These are phyloP conservation scores for Pocillopora meandrina DNA, from an alignment of 92 coral and sea anemone genomes.

Conservation along the genomic window DNA sequence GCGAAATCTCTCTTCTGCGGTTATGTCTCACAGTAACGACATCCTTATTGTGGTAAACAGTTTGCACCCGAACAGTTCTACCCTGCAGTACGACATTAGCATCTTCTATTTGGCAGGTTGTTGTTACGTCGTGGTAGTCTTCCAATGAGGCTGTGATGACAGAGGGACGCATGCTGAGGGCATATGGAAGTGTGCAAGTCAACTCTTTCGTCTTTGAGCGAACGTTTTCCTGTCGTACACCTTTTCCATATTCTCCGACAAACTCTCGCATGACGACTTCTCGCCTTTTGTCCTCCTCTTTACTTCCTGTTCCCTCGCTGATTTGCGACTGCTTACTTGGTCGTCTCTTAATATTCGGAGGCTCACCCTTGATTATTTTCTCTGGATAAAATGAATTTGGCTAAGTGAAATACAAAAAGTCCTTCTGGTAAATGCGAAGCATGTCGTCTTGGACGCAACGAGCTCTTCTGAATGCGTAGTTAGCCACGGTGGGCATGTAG, in stretches of 20 bases:
- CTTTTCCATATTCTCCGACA: conserved; percentile 51
- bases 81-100: conserved; percentile 34
- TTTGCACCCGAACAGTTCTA: conserved; percentile 39
- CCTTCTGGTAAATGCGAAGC: conserved; percentile 56
- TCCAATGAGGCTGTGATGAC: conserved; percentile 33
- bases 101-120: conserved; percentile 43
- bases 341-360: conserved; percentile 32
- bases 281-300: conserved; percentile 43
- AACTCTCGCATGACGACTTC: conserved; percentile 55
- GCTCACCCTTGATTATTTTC: conserved; percentile 33
- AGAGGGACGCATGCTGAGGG: conserved; percentile 51
- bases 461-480: conserved; percentile 42
- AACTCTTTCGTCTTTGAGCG: conserved; percentile 54
- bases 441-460: conserved; percentile 54
- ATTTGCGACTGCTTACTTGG: conserved; percentile 43
- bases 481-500: conserved; percentile 55
- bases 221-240: conserved; percentile 62
- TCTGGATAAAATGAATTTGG: conserved; percentile 52
- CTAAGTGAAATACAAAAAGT: conserved; percentile 55
- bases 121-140: conserved; percentile 36
- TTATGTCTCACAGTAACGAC: conserved; percentile 53
- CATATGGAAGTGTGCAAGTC: conserved; percentile 61
- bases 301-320: conserved; percentile 44
- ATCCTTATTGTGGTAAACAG: conserved; percentile 38
- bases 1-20: conserved; percentile 50